Conservation (phyloP, 2,888 invertebrate species). For the Micoletzkya japonica region DNA sequence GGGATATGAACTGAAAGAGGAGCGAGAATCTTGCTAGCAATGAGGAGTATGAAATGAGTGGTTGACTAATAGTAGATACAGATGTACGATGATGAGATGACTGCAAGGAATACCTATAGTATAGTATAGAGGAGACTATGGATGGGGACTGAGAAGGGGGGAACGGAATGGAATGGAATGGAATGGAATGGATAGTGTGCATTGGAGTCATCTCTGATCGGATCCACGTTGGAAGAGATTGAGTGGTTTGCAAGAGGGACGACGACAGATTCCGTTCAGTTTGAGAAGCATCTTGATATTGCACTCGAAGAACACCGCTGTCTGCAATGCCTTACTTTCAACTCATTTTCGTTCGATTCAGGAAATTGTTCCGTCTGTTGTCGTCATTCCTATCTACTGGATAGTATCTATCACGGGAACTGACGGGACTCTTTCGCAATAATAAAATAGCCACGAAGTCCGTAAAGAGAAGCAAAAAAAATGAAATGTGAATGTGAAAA, state of each 20-base stretch:
- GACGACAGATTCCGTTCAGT: slow-evolving; percentile 51
- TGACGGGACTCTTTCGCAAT: background rate
- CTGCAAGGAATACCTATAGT: background rate
- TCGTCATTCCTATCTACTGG: too few relatives aligned
- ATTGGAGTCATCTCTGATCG: background rate
- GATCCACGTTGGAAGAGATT: slow-evolving; percentile 33
- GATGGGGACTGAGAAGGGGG: background rate
- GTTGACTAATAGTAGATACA: too few relatives aligned
- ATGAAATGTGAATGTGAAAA: too few relatives aligned
- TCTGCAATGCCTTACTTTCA: slow-evolving; percentile 42
- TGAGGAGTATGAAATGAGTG: too few relatives aligned
- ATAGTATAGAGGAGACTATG: background rate
- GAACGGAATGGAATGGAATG: background rate
- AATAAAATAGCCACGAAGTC: background rate
- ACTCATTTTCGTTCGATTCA: too few relatives aligned
- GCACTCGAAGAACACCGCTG: slow-evolving; percentile 60
- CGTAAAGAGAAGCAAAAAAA: background rate
- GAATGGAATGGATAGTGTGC: background rate
- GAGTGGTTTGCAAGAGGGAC: slow-evolving; percentile 47
- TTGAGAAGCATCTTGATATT: slow-evolving; percentile 60
- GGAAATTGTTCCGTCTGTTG: too few relatives aligned
- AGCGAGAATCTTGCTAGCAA: too few relatives aligned
- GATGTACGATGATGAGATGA: too few relatives aligned
- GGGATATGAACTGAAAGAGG: too few relatives aligned
- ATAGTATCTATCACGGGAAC: too few relatives aligned